Evolutionary conservation across 2,113 vertebrate species (phyloP), one percentile per base, ranked within the genome.

Genomic region (Notothenia rossii): DNA sequence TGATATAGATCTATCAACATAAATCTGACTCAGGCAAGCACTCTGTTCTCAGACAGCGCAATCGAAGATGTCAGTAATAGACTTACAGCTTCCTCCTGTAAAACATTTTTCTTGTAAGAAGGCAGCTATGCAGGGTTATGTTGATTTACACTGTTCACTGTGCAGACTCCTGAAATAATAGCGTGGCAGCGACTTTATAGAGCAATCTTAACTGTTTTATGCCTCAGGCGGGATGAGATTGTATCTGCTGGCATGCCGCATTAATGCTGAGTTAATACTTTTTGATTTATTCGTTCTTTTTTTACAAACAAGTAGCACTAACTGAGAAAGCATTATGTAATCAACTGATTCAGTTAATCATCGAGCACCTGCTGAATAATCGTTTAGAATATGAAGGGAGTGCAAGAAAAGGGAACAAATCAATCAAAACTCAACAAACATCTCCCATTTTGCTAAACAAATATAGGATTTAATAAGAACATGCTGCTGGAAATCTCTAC

Each of bases 121-220:
- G 61, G 80, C 69, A 74, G 85, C 63, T 88, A 74, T 80, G 79
- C 69, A 2, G 83, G 76, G 76, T 84, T 67, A 49, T 50, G 79
- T 72, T 88, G 83, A 88, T 88, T 89, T 86, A 90, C 86, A 61
- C 72, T 29, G 61, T 51, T 67, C 83, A 72, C 71, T 45, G 50
- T 22, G n/a, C 73, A 77, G 83, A 78, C 76, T 68, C 51, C 60
- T 79, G 72, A 72, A 85, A 83, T 85, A 81, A 92, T 67, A 84
- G 76, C 46, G 50, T 69, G 72, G 72, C 83, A 33, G 72, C 12
- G 74, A 68, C 76, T 90, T 87, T 82, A 78, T 62, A 17, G 84
- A 72, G 71, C 76, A 69, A 85, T 84, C 20, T n/a, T 56, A 84
- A 80, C 73, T 25, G 81, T 71, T 60, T 70, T 77, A 81, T 4